Base-by-base conservation (phyloP, 2,888 invertebrate species). In the Tipula vernalis region DNA sequence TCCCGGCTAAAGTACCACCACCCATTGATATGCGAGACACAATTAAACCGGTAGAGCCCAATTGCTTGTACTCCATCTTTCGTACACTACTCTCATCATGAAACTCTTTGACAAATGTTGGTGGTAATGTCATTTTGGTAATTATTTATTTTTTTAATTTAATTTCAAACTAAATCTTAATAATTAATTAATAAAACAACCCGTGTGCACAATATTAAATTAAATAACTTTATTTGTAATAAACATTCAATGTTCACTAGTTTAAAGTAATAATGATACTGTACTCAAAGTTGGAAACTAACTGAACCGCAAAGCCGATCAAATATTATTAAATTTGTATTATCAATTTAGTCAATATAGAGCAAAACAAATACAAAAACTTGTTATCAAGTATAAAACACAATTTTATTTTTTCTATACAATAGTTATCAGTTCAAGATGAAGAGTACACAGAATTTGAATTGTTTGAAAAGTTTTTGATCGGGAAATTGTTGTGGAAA, bases 1-100 rank as follows among this genome's bases (percentile, higher is more conserved):
- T 71, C 18, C 71, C 71, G 10, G 28, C 71, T 71, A 71, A 28
- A 12, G 95, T 93, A 12, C 94, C 96, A 85, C 95, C 94, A n/a
- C 97, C 97, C 51, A 96, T 91, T 44, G 96, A 94, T 83, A 97
- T 89, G 89, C 94, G 93, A 2, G 96, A 97, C 39, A 97, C 92
- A 87, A 93, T 90, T 88, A 97, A 90, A 51, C 94, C 95, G 0
- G 98, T 98, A 87, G 93, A 93, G 0, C 96, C 98, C 13, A 98
- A 93, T 86, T 91, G 89, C 87, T 93, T 94, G 90, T 96, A 98
- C 89, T 93, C 93, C 96, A 98, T 97, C 89, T 93, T 92, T 87
- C 91, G 90, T 0, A 95, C 93, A 41, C 92, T 91, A 71, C 92
- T 91, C 88, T 93, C 92, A 91, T 95, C 92, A 89, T 95, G 95